phyloP scores from a whole-genome alignment of 2,888 invertebrate genomes.

The Tipula unca region DNA sequence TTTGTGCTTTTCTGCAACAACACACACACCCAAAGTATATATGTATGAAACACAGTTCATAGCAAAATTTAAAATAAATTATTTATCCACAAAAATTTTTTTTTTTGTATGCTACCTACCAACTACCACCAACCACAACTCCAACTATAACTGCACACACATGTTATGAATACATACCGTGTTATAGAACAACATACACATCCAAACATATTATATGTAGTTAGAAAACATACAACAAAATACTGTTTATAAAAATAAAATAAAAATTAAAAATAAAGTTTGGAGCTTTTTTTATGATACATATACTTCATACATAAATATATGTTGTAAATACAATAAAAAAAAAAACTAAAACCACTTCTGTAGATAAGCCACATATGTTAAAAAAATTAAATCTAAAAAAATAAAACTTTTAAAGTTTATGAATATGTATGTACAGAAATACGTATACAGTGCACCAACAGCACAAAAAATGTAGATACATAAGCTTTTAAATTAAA shows the following conservation, averaged over 20 bases:
- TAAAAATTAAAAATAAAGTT: background rate
- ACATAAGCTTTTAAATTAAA: background rate
- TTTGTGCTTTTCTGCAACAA: background rate
- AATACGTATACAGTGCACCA: too few relatives aligned
- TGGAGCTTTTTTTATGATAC: background rate
- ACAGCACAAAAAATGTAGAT: background rate
- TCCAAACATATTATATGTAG: too few relatives aligned
- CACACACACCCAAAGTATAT: background rate
- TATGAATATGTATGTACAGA: too few relatives aligned
- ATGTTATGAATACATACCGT: background rate
- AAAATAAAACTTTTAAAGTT: background rate
- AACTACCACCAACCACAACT: background rate
- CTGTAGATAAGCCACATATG: background rate
- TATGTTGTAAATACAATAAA: background rate
- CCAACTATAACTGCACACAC: background rate
- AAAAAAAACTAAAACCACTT: background rate
- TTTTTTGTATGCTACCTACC: background rate
- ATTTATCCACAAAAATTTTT: background rate
- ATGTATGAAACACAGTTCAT: too few relatives aligned
- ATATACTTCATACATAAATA: background rate
- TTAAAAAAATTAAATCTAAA: background rate
- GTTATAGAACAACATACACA: background rate
- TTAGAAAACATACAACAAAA: background rate
- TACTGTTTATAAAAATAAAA: background rate
- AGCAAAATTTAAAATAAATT: background rate